Percentiles rank a stretch among this genome's conserved stretches.
Evolutionary conservation across 1,140 invertebrate species (phyloP).

Genomic region (Orchesella cincta): DNA sequence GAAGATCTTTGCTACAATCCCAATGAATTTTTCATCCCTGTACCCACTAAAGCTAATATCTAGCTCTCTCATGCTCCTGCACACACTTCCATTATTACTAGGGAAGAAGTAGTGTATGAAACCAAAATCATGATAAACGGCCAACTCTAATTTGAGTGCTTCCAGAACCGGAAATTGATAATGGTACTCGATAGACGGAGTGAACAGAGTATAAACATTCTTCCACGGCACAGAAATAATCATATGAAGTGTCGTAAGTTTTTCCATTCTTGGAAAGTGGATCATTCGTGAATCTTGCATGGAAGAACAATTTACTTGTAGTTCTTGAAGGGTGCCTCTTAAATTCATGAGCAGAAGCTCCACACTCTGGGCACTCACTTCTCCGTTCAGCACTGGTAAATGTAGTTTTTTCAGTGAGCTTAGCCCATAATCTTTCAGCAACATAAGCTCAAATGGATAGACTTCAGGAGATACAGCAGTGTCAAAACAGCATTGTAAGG

Average conservation of each 20-base stretch:
- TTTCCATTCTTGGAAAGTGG: slow-evolving; percentile 16
- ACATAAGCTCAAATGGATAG: too few relatives aligned
- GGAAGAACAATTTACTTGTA: slow-evolving; percentile 33
- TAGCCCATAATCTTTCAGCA: slow-evolving; percentile 24
- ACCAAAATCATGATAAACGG: slow-evolving; percentile 27
- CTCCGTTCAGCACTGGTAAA: slow-evolving; percentile 32
- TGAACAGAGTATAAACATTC: slow-evolving; percentile 23
- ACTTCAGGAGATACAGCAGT: background rate
- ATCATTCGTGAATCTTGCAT: slow-evolving; percentile 31
- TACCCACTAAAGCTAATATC: slow-evolving; percentile 37
- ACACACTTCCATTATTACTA: background rate
- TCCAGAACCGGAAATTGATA: slow-evolving; percentile 6
- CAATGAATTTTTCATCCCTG: slow-evolving; percentile 33
- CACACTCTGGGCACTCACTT: slow-evolving; percentile 14
- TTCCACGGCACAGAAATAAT: slow-evolving; percentile 34
- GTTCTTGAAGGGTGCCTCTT: slow-evolving; percentile 29
- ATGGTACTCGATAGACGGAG: slow-evolving; percentile 29
- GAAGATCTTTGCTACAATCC: slow-evolving; percentile 17
- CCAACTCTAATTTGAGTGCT: slow-evolving; percentile 30
- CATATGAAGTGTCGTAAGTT: slow-evolving; percentile 16
- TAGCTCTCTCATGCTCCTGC: background rate
- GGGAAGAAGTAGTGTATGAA: slow-evolving; percentile 41
- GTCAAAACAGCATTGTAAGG: slow-evolving; percentile 33
- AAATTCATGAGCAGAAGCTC: slow-evolving; percentile 25
- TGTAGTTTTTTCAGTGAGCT: slow-evolving; percentile 24